These are phyloP conservation scores for Mus spretus DNA, from an alignment of 2,797 vertebrate species.

Conservation along the genomic window DNA sequence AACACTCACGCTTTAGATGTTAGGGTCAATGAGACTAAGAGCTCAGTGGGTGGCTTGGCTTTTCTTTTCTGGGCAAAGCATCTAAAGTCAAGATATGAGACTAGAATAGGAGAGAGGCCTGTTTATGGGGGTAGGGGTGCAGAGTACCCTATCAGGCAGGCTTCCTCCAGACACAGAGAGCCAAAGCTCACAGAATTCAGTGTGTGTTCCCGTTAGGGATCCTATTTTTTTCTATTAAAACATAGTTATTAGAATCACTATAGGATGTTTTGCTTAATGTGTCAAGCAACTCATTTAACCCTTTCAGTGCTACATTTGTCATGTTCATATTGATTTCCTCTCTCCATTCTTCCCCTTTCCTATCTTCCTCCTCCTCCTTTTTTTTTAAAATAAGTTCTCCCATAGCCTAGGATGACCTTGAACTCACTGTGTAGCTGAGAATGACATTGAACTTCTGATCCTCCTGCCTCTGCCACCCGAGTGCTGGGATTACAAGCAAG, in stretches of 20 bases:
- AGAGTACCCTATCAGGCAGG: background rate
- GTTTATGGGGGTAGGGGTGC: background rate
- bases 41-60: background rate
- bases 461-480: background rate
- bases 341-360: background rate
- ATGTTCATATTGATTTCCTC: background rate
- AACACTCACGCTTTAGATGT: background rate
- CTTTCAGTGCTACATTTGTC: background rate
- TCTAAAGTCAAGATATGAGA: background rate
- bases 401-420: background rate
- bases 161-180: background rate
- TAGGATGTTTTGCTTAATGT: background rate
- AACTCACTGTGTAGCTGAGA: background rate
- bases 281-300: background rate
- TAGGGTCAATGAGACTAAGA: background rate
- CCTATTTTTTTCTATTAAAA: slow-evolving; percentile 24
- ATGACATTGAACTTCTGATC: background rate
- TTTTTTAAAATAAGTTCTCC: background rate
- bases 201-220: background rate
- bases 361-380: background rate
- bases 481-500: background rate
- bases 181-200: background rate
- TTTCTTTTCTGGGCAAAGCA: background rate
- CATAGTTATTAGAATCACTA: background rate
- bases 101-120: background rate